These are phyloP conservation scores for Xestia ashworthii DNA, from an alignment of 2,888 invertebrate species.

Conservation along the genomic window DNA sequence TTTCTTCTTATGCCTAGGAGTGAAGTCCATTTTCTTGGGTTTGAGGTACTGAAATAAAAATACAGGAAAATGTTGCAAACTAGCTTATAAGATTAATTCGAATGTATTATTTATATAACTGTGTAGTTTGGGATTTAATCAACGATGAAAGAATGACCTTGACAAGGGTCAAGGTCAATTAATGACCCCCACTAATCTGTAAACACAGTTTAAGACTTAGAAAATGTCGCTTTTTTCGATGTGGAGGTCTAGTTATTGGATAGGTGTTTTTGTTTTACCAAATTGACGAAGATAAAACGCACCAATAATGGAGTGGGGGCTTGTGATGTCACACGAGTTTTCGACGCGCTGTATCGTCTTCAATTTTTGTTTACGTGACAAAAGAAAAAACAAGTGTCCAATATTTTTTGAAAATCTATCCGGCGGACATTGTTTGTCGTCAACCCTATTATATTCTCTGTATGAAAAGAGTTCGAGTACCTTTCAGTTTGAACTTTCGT, in stretches of 20 bases:
- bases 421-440: too few species aligned
- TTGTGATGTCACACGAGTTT: too few species aligned
- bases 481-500: background rate
- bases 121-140: background rate
- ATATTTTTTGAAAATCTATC: too few species aligned
- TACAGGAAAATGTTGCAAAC: background rate
- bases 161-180: background rate
- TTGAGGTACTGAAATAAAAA: conserved; percentile 92
- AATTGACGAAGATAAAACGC: too few species aligned
- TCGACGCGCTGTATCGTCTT: too few species aligned
- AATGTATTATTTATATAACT: background rate
- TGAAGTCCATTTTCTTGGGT: conserved; percentile 94
- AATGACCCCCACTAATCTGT: background rate
- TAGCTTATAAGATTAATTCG: background rate
- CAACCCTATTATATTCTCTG: background rate
- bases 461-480: background rate
- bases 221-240: too few species aligned
- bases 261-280: too few species aligned
- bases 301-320: too few species aligned
- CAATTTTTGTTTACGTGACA: too few species aligned
- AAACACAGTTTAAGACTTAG: background rate
- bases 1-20: conserved; percentile 94
- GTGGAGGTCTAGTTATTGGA: background rate
- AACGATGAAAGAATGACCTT: too few species aligned
- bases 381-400: too few species aligned